Conservation (phyloP, 2,888 invertebrate genomes). For the Hybos culiciformis region DNA sequence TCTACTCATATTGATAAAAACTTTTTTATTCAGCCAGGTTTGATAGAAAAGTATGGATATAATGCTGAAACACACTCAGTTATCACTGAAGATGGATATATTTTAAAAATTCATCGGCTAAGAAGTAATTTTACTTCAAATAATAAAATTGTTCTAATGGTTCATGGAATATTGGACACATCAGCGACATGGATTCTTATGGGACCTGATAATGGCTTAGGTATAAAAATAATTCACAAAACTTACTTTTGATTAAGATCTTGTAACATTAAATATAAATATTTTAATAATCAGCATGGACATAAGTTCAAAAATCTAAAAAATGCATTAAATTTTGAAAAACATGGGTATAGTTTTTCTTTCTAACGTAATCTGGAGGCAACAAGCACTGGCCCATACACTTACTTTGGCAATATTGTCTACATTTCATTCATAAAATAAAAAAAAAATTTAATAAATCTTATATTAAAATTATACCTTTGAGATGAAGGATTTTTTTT, state of each 20-base stretch:
- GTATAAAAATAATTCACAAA: constrained; percentile 28
- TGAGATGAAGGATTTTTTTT: not conserved
- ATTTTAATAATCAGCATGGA: too few relatives aligned
- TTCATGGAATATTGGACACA: constrained; percentile 60
- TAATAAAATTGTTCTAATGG: constrained; percentile 41
- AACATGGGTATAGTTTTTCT: too few relatives aligned
- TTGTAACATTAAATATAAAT: too few relatives aligned
- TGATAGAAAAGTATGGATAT: constrained; percentile 50
- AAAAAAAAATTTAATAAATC: too few relatives aligned
- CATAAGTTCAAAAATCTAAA: too few relatives aligned
- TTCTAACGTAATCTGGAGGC: too few relatives aligned
- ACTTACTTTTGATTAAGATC: not conserved
- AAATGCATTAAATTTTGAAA: too few relatives aligned
- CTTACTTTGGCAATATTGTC: not conserved
- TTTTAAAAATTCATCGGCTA: constrained; percentile 63
- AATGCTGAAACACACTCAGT: constrained; percentile 49
- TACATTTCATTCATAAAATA: too few relatives aligned
- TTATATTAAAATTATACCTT: not conserved
- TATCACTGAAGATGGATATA: constrained; percentile 65
- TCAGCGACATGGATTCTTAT: constrained; percentile 63
- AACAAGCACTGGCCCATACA: too few relatives aligned
- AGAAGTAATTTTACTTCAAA: constrained; percentile 32
- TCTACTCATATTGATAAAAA: not conserved
- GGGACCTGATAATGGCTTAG: constrained; percentile 52
- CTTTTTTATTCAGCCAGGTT: constrained; percentile 35